Conservation (phyloP, 2,888 invertebrate species). For the Ptychoptera contaminata region DNA sequence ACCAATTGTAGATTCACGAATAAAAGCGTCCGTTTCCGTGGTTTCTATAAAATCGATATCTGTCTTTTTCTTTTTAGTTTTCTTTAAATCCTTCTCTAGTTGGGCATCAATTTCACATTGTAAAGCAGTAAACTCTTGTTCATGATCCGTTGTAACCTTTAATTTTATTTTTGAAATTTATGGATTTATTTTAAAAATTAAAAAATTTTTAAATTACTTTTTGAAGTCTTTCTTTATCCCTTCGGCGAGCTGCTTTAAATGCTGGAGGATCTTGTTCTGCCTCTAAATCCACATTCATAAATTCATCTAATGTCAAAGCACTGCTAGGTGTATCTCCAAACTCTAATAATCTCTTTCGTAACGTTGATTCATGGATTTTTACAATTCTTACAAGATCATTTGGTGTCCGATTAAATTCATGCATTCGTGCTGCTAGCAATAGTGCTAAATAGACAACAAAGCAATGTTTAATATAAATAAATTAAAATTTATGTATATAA, state of each 20-base stretch:
- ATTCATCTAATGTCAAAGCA: slow-evolving; percentile 87
- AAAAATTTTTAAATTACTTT: slow-evolving; percentile 36
- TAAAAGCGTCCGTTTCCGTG: slow-evolving; percentile 31
- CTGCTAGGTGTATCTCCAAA: slow-evolving; percentile 96
- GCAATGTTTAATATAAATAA: too few species aligned
- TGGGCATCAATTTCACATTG: slow-evolving; percentile 75
- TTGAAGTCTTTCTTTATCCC: slow-evolving; percentile 70
- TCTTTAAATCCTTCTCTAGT: slow-evolving; percentile 48
- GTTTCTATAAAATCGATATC: slow-evolving; percentile 21
- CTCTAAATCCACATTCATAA: slow-evolving; percentile 90
- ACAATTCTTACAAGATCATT: slow-evolving; percentile 85
- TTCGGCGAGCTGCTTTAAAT: slow-evolving; percentile 78
- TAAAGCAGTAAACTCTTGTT: slow-evolving; percentile 53
- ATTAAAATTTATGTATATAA: slow-evolving; percentile 1
- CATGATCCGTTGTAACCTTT: slow-evolving; percentile 38
- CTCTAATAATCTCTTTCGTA: slow-evolving; percentile 80
- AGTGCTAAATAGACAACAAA: slow-evolving; percentile 52
- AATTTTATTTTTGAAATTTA: neutral
- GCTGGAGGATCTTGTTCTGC: slow-evolving; percentile 91
- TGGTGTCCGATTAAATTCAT: slow-evolving; percentile 77
- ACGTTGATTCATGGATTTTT: slow-evolving; percentile 86
- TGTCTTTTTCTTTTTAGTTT: slow-evolving; percentile 22
- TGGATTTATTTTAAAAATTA: neutral
- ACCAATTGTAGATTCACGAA: slow-evolving; percentile 32
- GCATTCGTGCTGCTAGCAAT: slow-evolving; percentile 82